phyloP scores from a whole-genome alignment of 2,113 vertebrate genomes.

The Vulpes ferrilata region DNA sequence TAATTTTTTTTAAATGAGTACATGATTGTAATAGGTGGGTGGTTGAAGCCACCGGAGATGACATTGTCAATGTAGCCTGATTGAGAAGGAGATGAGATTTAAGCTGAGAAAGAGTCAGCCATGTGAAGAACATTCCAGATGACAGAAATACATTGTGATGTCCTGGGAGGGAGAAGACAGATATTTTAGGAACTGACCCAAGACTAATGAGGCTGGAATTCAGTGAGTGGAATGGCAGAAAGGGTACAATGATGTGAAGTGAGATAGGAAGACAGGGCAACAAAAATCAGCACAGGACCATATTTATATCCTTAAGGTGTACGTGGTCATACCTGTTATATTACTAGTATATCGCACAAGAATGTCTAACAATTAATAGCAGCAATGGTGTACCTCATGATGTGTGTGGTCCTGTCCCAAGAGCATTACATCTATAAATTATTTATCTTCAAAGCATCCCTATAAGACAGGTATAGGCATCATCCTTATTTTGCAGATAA shows the following conservation, averaged over 20 bases:
- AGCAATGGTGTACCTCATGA: background rate
- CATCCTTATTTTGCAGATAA: background rate
- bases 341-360: background rate
- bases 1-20: background rate
- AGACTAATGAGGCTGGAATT: background rate
- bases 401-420: background rate
- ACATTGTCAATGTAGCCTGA: background rate
- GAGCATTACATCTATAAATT: background rate
- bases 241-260: background rate
- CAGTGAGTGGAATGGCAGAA: background rate
- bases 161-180: background rate
- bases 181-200: background rate
- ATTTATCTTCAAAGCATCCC: background rate
- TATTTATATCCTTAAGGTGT: background rate
- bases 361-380: background rate
- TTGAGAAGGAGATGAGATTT: background rate
- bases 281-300: background rate
- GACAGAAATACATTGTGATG: background rate
- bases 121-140: background rate
- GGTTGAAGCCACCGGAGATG: background rate
- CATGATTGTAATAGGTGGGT: background rate
- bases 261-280: background rate
- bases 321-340: background rate
- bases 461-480: background rate
- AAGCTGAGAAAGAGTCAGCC: background rate